A percentile compares a stretch with the other conserved stretches of the same genome.
Evolutionary conservation across 2,888 invertebrate species (phyloP).

Genomic region (Cremastobaeus sp.): DNA sequence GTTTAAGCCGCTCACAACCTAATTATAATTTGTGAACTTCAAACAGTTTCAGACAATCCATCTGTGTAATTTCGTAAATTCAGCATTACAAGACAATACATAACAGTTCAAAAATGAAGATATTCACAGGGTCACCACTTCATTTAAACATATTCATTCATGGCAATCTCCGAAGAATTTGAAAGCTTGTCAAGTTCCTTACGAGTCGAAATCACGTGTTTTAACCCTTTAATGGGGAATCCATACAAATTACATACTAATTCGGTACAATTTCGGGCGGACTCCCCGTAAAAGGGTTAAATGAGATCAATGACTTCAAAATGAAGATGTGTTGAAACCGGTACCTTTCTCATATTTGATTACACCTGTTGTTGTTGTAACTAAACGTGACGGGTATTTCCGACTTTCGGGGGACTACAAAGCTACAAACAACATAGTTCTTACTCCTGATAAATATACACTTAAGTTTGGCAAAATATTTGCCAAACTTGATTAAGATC

Average conservation of each 20-base stretch:
- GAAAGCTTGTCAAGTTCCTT: not conserved
- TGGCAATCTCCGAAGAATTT: slow-evolving; percentile 4
- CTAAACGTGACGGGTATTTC: slow-evolving; percentile 9
- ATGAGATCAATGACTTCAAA: slow-evolving; percentile 11
- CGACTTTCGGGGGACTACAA: slow-evolving; percentile 29
- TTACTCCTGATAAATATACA: slow-evolving; percentile 11
- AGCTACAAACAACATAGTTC: slow-evolving; percentile 9
- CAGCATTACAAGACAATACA: not conserved
- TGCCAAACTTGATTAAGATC: slow-evolving; percentile 21
- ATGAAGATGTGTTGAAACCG: slow-evolving; percentile 13
- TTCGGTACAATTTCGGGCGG: no score
- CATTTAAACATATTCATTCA: not conserved
- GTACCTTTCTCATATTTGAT: slow-evolving; percentile 28
- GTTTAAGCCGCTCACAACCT: slow-evolving; percentile 7
- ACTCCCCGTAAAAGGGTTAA: no score
- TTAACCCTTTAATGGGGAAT: no score
- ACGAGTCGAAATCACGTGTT: slow-evolving; percentile 6
- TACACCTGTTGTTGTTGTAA: slow-evolving; percentile 15
- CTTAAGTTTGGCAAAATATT: slow-evolving; percentile 8
- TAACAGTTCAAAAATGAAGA: slow-evolving; percentile 4
- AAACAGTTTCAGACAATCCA: not conserved
- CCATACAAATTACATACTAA: no score
- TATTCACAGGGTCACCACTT: slow-evolving; percentile 10
- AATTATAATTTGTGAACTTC: slow-evolving; percentile 1
- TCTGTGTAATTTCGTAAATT: not conserved